phyloP scores from a whole-genome alignment of 2,113 vertebrate species.

The Henicopernis longicauda region DNA sequence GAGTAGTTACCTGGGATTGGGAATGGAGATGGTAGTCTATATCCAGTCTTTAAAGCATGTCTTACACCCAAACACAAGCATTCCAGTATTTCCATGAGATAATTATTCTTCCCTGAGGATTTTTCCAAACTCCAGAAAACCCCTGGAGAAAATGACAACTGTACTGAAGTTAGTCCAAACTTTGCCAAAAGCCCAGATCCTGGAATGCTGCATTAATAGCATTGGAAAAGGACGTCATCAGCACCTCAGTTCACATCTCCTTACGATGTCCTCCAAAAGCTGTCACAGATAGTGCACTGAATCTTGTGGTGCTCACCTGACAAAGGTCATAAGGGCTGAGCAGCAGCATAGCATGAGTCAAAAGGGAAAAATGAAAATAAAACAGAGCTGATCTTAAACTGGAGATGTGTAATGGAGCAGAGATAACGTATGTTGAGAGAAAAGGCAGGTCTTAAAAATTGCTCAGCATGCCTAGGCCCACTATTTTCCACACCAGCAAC shows the following conservation, averaged over 20 bases:
- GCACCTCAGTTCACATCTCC: neutral
- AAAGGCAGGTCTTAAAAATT: neutral
- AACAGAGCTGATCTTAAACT: neutral
- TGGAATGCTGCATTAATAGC: neutral
- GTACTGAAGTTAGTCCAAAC: neutral
- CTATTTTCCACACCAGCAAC: neutral
- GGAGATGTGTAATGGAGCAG: neutral
- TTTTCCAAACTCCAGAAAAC: neutral
- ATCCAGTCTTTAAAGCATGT: neutral
- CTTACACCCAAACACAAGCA: neutral
- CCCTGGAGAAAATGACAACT: neutral
- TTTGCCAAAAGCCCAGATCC: neutral
- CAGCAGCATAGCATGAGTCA: neutral
- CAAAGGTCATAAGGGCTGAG: neutral
- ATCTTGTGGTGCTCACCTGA: neutral
- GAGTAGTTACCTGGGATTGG: neutral
- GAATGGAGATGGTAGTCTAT: neutral
- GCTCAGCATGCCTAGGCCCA: neutral
- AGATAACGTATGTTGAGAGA: neutral
- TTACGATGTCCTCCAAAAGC: neutral
- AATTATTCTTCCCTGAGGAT: neutral
- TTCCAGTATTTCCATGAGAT: neutral
- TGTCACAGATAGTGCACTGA: neutral
- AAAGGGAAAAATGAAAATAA: neutral
- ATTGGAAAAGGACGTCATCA: neutral